These are phyloP conservation scores for Antrozous pallidus DNA, from an alignment of 2,797 vertebrate genomes.

Conservation along the genomic window DNA sequence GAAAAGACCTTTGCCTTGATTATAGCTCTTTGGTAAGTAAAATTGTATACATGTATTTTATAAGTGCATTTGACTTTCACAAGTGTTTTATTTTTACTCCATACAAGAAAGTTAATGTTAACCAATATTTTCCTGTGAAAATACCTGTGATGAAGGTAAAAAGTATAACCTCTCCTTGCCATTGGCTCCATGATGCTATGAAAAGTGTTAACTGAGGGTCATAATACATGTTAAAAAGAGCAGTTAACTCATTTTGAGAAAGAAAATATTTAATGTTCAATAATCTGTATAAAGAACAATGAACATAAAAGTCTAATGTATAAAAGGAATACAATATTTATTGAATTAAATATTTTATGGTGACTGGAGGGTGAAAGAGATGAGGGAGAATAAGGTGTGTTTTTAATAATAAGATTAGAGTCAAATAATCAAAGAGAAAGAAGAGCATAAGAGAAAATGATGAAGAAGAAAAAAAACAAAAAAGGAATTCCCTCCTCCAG, in stretches of 20 bases:
- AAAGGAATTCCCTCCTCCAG: background rate
- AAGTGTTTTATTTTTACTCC: background rate
- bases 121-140: constrained; percentile 7
- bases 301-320: background rate
- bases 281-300: background rate
- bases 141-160: background rate
- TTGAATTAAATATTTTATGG: background rate
- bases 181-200: background rate
- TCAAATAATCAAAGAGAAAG: background rate
- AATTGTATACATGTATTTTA: background rate
- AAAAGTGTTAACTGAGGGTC: background rate
- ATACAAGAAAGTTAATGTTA: background rate
- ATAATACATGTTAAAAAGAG: background rate
- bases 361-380: background rate
- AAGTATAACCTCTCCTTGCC: background rate
- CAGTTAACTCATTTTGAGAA: background rate
- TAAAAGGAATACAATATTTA: constrained; percentile 10
- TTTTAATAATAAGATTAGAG: background rate
- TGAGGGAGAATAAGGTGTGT: background rate
- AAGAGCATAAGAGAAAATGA: background rate
- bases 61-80: background rate
- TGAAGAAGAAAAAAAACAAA: background rate
- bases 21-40: constrained; percentile 14
- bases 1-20: constrained; percentile 8
- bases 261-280: background rate